Conservation (phyloP, 1,140 invertebrate species). For the Halesus radiatus region DNA sequence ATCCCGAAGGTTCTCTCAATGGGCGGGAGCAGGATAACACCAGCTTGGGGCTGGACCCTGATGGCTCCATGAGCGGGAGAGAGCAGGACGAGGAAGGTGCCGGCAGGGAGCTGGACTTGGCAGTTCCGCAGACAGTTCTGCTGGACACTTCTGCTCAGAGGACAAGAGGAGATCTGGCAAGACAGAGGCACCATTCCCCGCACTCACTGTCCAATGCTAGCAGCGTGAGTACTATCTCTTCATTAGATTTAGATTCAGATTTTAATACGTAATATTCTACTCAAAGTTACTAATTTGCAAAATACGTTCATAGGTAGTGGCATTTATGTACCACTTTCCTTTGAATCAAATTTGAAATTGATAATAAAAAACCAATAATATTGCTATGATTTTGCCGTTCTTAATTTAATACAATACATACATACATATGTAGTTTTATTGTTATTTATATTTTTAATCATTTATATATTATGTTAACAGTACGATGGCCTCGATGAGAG, state of each 20-base stretch:
- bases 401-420: no score
- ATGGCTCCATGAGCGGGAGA: conserved; percentile 13
- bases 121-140: conserved; percentile 84
- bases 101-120: conserved; percentile 83
- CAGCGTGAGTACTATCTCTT: conserved; percentile 69
- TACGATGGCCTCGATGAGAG: conserved; percentile 81
- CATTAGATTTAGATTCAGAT: no score
- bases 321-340: no score
- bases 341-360: no score
- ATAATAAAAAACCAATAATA: no score
- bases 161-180: conserved; percentile 88
- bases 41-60: conserved; percentile 15
- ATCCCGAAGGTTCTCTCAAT: conserved; percentile 33
- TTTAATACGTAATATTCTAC: no score
- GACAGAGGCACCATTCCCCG: conserved; percentile 68
- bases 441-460: background rate
- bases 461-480: conserved; percentile 61
- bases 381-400: no score
- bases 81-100: conserved; percentile 43
- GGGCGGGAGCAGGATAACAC: conserved; percentile 13
- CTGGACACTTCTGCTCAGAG: conserved; percentile 90
- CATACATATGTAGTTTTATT: no score
- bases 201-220: conserved; percentile 76
- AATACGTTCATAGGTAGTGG: no score
- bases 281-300: no score